Conservation (phyloP, 2,888 invertebrate species). For the Scaptomyza reducta region DNA sequence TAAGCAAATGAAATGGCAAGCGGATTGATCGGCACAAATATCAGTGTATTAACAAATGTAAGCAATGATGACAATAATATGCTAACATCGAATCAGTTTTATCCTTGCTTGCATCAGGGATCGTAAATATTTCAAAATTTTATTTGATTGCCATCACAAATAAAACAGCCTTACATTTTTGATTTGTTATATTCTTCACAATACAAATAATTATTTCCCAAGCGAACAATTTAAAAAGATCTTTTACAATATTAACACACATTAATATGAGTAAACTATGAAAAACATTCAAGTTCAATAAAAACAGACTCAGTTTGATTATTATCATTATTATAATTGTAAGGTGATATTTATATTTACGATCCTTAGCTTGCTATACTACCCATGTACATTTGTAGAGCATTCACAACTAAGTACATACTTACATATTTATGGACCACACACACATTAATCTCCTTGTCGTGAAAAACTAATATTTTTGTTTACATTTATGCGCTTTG, state of each 20-base stretch:
- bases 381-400: not conserved
- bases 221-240: not conserved
- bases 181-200: not conserved
- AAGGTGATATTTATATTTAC: not conserved
- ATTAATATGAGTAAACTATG: too few relatives aligned
- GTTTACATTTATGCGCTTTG: conserved; percentile 64
- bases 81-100: not conserved
- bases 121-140: too few relatives aligned
- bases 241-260: too few relatives aligned
- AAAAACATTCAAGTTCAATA: too few relatives aligned
- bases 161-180: too few relatives aligned
- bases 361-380: not conserved
- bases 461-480: conserved; percentile 44
- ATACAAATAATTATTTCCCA: not conserved
- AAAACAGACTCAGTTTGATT: too few relatives aligned
- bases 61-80: conserved; percentile 31
- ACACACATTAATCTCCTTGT: not conserved
- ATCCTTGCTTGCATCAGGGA: too few relatives aligned
- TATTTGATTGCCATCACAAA: too few relatives aligned
- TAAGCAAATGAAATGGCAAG: conserved; percentile 69
- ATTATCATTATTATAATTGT: too few relatives aligned
- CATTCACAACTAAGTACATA: conserved; percentile 1
- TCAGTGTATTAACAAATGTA: conserved; percentile 71
- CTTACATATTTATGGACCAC: conserved; percentile 8
- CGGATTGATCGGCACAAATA: conserved; percentile 73